A percentile compares a stretch with the other conserved stretches of the same genome.
Conservation (phyloP, 92 coral and sea anemone genomes). For the Montipora capitata region DNA sequence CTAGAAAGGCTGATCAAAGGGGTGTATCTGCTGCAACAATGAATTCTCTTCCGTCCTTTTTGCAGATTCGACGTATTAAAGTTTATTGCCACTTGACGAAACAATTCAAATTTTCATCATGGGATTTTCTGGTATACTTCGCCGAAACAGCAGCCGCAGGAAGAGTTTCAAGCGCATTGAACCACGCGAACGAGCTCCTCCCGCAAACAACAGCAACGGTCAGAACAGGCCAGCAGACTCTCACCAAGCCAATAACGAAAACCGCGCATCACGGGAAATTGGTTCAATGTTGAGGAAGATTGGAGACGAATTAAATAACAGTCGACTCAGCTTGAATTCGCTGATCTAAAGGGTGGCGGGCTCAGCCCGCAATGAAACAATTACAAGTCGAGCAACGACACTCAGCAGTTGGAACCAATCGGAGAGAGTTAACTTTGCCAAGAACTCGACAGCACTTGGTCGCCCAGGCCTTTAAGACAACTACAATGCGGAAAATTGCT, state of each 20-base stretch:
- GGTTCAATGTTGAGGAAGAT: conserved; percentile 92
- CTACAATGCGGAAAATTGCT: background rate
- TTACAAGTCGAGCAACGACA: background rate
- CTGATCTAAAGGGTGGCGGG: conserved; percentile 34
- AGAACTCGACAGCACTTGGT: background rate
- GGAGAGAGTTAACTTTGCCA: background rate
- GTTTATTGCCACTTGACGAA: background rate
- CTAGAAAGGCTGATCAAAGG: no score
- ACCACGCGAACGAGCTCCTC: conserved; percentile 85
- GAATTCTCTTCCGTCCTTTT: background rate
- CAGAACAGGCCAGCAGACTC: conserved; percentile 76
- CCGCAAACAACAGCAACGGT: conserved; percentile 65
- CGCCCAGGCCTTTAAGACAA: background rate
- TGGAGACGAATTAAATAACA: conserved; percentile 96
- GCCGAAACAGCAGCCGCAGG: conserved; percentile 97
- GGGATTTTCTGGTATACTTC: conserved; percentile 88
- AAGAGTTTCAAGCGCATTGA: conserved; percentile 92
- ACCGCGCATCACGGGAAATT: conserved; percentile 86
- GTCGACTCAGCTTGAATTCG: conserved; percentile 81
- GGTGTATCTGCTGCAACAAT: background rate
- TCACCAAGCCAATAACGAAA: conserved; percentile 72
- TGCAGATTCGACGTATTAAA: background rate
- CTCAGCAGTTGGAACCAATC: background rate
- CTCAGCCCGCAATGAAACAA: background rate
- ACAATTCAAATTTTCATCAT: conserved; percentile 34